These are phyloP conservation scores for Aphis gossypii DNA, from an alignment of 1,140 invertebrate species.

Conservation along the genomic window DNA sequence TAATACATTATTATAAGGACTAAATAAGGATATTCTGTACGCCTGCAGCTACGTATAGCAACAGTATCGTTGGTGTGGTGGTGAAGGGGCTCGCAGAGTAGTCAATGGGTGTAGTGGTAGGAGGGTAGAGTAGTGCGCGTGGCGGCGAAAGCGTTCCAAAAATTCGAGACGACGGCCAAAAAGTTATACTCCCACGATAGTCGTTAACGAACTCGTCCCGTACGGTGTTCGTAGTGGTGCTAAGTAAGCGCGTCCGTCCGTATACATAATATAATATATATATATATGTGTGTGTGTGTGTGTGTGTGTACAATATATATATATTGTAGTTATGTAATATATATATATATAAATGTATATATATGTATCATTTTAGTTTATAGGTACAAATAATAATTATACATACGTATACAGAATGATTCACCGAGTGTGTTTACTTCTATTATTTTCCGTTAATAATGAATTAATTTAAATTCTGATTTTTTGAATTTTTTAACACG, in stretches of 20 bases:
- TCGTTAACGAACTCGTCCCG: slow-evolving; percentile 37
- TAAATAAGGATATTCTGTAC: neutral
- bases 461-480: neutral
- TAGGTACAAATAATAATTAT: neutral
- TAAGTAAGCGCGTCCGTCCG: slow-evolving; percentile 34
- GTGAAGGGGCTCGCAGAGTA: neutral
- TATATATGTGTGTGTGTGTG: no score
- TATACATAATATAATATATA: neutral
- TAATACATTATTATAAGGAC: neutral
- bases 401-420: neutral
- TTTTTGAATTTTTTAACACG: no score
- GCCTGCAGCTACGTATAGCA: neutral
- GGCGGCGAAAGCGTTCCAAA: neutral
- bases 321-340: neutral
- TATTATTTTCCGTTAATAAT: neutral
- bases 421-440: neutral
- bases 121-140: neutral
- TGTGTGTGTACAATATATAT: neutral
- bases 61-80: neutral
- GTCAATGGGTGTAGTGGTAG: neutral
- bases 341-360: neutral
- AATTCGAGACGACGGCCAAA: slow-evolving; percentile 34
- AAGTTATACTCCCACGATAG: slow-evolving; percentile 44
- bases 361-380: neutral
- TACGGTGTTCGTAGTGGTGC: neutral